Evolutionary conservation across 2,113 vertebrate species (phyloP).

Genomic region (Aegypius monachus): DNA sequence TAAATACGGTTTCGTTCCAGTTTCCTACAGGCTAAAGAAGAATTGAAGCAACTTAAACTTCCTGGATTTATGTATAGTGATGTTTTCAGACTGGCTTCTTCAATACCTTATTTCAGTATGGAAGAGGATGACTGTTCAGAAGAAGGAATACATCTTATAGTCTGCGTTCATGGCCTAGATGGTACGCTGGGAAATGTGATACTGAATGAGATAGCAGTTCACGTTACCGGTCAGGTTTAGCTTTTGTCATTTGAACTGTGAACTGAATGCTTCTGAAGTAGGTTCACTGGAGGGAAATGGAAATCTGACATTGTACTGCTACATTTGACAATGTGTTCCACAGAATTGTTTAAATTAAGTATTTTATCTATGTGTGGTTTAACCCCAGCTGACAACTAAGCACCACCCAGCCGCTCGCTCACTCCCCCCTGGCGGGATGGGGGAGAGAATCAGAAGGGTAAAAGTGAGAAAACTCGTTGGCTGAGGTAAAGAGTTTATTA

Average conservation of each 20-base stretch:
- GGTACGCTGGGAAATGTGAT: constrained; percentile 73
- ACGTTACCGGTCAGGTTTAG: not conserved
- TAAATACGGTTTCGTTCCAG: constrained; percentile 69
- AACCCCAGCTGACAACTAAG: not conserved
- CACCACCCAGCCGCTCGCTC: not conserved
- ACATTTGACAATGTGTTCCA: not conserved
- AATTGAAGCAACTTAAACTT: constrained; percentile 89
- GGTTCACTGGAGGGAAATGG: not conserved
- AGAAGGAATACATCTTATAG: constrained; percentile 93
- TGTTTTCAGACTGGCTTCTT: constrained; percentile 88
- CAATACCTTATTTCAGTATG: constrained; percentile 90
- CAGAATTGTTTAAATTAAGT: not conserved
- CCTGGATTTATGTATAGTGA: constrained; percentile 97
- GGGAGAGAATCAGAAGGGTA: no score
- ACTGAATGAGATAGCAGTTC: not conserved
- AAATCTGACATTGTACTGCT: not conserved
- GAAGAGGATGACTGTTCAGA: constrained; percentile 89
- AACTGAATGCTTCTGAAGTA: not conserved
- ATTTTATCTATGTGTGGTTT: not conserved
- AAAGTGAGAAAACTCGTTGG: no score
- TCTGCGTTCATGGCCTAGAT: constrained; percentile 96
- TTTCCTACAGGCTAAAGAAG: constrained; percentile 93
- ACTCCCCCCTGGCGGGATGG: not conserved
- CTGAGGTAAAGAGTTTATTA: not conserved
- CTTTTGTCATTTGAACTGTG: not conserved